A percentile compares a stretch with the other conserved stretches of the same genome.
Conservation (phyloP, 2,888 invertebrate species). For the Drosophila paranaensis region DNA sequence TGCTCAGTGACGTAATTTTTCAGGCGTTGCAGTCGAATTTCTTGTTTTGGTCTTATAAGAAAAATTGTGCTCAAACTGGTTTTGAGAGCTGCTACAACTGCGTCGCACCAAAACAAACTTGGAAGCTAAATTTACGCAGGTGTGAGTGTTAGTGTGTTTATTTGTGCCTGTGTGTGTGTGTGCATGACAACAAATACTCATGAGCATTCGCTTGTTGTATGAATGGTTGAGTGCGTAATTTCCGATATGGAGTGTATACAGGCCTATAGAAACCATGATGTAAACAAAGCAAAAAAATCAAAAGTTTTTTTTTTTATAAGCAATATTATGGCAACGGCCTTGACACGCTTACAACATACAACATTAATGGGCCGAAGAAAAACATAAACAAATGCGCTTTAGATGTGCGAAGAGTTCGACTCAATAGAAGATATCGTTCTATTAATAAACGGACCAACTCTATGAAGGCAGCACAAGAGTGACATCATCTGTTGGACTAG, state of each 20-base stretch:
- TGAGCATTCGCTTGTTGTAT: slow-evolving; percentile 1
- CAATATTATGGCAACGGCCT: slow-evolving; percentile 57
- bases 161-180: background rate
- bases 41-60: slow-evolving; percentile 72
- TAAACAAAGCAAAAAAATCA: slow-evolving; percentile 48
- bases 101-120: slow-evolving; percentile 74
- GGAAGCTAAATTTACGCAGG: background rate
- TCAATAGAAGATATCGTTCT: slow-evolving; percentile 34
- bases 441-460: slow-evolving; percentile 27
- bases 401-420: slow-evolving; percentile 1
- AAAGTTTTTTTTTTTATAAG: slow-evolving; percentile 7
- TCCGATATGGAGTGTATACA: slow-evolving; percentile 19
- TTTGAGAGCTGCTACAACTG: slow-evolving; percentile 60
- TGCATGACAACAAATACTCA: slow-evolving; percentile 7
- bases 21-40: slow-evolving; percentile 55
- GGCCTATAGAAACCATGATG: slow-evolving; percentile 25
- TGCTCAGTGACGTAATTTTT: slow-evolving; percentile 64
- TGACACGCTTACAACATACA: slow-evolving; percentile 73
- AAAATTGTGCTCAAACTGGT: slow-evolving; percentile 61
- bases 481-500: slow-evolving; percentile 52
- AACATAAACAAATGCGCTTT: slow-evolving; percentile 49
- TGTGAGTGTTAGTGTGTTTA: background rate
- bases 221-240: slow-evolving; percentile 50
- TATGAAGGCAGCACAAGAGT: slow-evolving; percentile 25
- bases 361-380: slow-evolving; percentile 32